Evolutionary conservation across 1,140 invertebrate species (phyloP).

Genomic region (Choristoneura fumiferana): DNA sequence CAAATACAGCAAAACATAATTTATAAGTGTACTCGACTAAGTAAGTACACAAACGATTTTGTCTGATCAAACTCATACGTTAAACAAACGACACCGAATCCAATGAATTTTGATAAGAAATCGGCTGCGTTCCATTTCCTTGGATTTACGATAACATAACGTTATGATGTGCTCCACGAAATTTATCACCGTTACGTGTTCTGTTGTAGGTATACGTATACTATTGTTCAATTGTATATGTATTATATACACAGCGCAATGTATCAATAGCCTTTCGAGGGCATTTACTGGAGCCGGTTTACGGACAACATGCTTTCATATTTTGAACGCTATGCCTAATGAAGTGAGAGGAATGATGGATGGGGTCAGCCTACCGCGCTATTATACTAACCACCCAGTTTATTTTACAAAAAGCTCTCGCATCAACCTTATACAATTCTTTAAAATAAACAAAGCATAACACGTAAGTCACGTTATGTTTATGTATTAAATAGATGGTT

Average conservation of each 20-base stretch:
- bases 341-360: slow-evolving; percentile 67
- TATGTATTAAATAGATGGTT: too few species aligned
- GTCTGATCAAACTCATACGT: slow-evolving; percentile 18
- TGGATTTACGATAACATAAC: slow-evolving; percentile 20
- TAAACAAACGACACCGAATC: slow-evolving; percentile 21
- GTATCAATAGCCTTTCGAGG: slow-evolving; percentile 18
- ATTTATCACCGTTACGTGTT: slow-evolving; percentile 19
- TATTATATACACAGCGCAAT: slow-evolving; percentile 17
- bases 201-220: too few species aligned
- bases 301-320: slow-evolving; percentile 36
- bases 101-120: slow-evolving; percentile 22
- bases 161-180: slow-evolving; percentile 16
- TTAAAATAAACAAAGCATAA: slow-evolving; percentile 11
- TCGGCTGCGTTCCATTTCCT: slow-evolving; percentile 20
- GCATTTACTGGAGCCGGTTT: slow-evolving; percentile 21
- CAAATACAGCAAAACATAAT: too few species aligned
- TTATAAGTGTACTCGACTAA: too few species aligned
- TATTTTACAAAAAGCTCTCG: slow-evolving; percentile 22
- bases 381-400: slow-evolving; percentile 22
- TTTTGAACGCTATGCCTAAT: slow-evolving; percentile 50
- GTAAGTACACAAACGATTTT: not conserved
- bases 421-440: slow-evolving; percentile 23
- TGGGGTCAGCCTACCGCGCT: slow-evolving; percentile 36
- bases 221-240: too few species aligned
- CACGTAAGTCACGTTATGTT: not conserved